A percentile compares a stretch with the other conserved stretches of the same genome.
Evolutionary conservation across 2,888 invertebrate genomes (phyloP).

Genomic region (Drosophila parthenogenetica): DNA sequence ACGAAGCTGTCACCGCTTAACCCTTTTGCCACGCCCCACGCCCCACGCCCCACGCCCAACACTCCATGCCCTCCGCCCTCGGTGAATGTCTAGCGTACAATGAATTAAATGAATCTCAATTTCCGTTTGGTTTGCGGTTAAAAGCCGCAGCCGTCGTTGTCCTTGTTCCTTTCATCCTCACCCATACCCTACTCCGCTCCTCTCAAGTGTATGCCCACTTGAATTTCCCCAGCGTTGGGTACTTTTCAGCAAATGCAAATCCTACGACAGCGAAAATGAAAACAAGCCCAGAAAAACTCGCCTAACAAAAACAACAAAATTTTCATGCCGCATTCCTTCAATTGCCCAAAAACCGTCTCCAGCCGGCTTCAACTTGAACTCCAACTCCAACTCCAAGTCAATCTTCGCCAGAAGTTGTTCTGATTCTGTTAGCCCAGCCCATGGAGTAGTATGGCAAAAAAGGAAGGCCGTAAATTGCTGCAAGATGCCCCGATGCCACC

Average conservation of each 20-base stretch:
- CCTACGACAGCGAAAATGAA: conserved; percentile 64
- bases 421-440: conserved; percentile 37
- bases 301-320: conserved; percentile 33
- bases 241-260: conserved; percentile 66
- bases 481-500: conserved; percentile 61
- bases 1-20: conserved; percentile 48
- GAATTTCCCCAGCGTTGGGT: conserved; percentile 3
- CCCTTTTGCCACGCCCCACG: conserved; percentile 22
- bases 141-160: conserved; percentile 70
- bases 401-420: conserved; percentile 46
- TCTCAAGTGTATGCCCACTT: not conserved
- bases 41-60: not conserved
- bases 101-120: conserved; percentile 82
- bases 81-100: conserved; percentile 52
- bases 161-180: not conserved
- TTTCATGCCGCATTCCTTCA: conserved; percentile 59
- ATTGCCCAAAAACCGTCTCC: conserved; percentile 50
- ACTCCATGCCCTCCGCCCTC: not conserved
- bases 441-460: conserved; percentile 14
- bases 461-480: conserved; percentile 74
- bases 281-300: conserved; percentile 67
- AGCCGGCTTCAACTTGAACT: conserved; percentile 14
- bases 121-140: conserved; percentile 81
- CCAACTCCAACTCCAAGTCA: conserved; percentile 16
- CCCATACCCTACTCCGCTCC: not conserved